A percentile compares a stretch with the other conserved stretches of the same genome.
Evolutionary conservation across 2,797 vertebrate genomes (phyloP).

Genomic region (Hippoglossus hippoglossus): DNA sequence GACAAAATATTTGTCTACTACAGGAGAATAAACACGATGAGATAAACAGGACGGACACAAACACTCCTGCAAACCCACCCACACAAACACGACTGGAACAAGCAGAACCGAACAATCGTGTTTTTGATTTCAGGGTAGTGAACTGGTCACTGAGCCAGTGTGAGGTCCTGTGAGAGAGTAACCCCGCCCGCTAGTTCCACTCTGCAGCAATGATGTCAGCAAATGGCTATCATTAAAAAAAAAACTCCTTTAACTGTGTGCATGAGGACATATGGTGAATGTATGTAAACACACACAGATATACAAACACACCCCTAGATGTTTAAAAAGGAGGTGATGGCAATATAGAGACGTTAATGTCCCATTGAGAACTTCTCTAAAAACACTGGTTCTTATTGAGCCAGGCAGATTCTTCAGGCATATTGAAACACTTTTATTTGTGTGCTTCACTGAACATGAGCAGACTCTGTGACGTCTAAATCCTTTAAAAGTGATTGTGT

Average conservation of each 20-base stretch:
- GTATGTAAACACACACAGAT: background rate
- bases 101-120: slow-evolving; percentile 15
- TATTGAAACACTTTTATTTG: background rate
- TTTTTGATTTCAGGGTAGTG: slow-evolving; percentile 52
- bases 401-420: background rate
- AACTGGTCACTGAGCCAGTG: slow-evolving; percentile 42
- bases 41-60: slow-evolving; percentile 32
- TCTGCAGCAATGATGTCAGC: slow-evolving; percentile 64
- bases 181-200: slow-evolving; percentile 47
- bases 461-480: background rate
- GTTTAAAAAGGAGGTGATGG: too few species aligned
- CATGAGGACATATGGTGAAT: background rate
- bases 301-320: background rate
- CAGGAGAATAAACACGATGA: slow-evolving; percentile 1
- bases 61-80: background rate
- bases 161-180: slow-evolving; percentile 59
- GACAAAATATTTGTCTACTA: slow-evolving; percentile 8
- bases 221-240: slow-evolving; percentile 34
- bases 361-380: background rate
- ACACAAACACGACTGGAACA: background rate
- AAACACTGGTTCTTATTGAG: background rate
- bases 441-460: background rate
- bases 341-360: background rate
- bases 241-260: slow-evolving; percentile 5
- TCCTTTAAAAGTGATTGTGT: too few species aligned